Evolutionary conservation across 2,113 vertebrate species (phyloP).

Genomic region (Emydura subglobosa): DNA sequence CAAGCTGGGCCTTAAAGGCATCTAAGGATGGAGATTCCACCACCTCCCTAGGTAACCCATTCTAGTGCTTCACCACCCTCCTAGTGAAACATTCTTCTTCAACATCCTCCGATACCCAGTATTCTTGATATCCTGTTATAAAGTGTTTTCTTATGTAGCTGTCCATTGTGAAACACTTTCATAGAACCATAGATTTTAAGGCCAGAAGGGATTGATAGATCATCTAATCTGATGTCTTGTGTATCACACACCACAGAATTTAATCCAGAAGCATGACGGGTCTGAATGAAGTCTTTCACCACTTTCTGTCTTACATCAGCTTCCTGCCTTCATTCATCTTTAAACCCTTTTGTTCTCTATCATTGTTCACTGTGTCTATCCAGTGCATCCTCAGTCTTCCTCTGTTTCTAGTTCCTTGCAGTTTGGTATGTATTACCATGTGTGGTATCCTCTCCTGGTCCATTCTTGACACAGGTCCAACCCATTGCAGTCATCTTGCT

Average conservation of each 20-base stretch:
- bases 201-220: background rate
- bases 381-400: background rate
- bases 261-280: background rate
- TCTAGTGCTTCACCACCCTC: no score
- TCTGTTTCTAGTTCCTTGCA: background rate
- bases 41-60: no score
- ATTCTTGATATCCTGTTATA: background rate
- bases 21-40: no score
- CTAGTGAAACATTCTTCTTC: background rate
- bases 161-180: rapidly evolving
- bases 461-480: background rate
- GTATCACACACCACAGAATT: background rate
- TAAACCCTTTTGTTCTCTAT: background rate
- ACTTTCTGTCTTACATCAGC: background rate
- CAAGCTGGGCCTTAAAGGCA: no score
- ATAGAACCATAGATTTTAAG: background rate
- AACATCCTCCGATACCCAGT: background rate
- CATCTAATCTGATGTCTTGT: background rate
- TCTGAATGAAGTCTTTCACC: background rate
- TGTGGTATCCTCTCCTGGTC: background rate
- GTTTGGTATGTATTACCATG: background rate
- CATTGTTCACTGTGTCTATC: background rate
- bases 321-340: background rate
- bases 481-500: background rate
- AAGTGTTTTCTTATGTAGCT: rapidly evolving